Percentiles rank a stretch among this genome's conserved stretches.
phyloP scores from a whole-genome alignment of 2,888 invertebrate species.

The Hecatera dysodea region DNA sequence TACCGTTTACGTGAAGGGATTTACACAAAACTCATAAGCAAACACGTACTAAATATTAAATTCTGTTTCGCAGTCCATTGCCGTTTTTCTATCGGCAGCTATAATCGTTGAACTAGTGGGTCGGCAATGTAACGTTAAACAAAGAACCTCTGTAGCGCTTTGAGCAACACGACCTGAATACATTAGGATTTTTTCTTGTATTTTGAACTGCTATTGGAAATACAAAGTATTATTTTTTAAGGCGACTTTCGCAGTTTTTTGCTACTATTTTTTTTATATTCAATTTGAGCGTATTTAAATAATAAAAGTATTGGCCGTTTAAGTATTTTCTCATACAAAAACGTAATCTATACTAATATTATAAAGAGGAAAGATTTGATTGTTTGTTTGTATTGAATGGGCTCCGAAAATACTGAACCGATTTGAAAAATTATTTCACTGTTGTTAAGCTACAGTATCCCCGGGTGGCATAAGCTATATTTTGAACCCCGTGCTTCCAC shows the following conservation, averaged over 20 bases:
- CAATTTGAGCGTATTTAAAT: background rate
- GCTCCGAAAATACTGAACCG: too few species aligned
- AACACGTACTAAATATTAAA: constrained; percentile 37
- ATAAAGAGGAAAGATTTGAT: too few species aligned
- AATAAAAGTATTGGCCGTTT: background rate
- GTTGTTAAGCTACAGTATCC: too few species aligned
- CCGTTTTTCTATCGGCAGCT: constrained; percentile 31
- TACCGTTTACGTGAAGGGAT: constrained; percentile 1
- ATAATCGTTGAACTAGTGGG: constrained; percentile 38
- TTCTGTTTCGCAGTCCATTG: constrained; percentile 43
- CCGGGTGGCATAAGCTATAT: too few species aligned
- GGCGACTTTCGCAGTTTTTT: constrained; percentile 14
- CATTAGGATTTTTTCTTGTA: constrained; percentile 28
- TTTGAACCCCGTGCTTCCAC: too few species aligned
- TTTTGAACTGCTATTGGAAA: constrained; percentile 11
- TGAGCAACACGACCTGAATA: constrained; percentile 49
- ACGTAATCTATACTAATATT: too few species aligned
- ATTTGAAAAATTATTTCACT: too few species aligned
- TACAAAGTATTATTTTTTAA: constrained; percentile 18
- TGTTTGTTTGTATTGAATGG: too few species aligned
- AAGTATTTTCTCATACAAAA: background rate
- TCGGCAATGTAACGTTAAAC: constrained; percentile 34
- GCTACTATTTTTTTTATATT: background rate
- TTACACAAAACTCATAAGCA: constrained; percentile 15
- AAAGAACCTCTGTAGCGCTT: constrained; percentile 37